Base-by-base conservation (phyloP, 2,797 vertebrate genomes). In the Acomys russatus region DNA sequence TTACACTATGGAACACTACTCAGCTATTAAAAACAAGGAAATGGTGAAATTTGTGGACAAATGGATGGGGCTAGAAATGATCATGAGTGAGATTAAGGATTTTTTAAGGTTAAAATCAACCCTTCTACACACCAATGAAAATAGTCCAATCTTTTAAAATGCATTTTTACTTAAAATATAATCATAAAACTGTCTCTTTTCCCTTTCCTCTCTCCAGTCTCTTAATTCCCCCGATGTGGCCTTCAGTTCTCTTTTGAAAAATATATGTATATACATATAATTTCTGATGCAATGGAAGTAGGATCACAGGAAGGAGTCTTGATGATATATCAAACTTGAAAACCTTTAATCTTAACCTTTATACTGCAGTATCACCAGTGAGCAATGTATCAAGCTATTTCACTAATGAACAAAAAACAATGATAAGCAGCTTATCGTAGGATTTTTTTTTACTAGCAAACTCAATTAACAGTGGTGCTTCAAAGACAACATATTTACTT, bases 321-420 rank as follows among this genome's bases (percentile, higher is more conserved):
- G 30, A 66, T 22, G 0, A 49, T 49, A 49, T 61, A 33, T 12
- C 61, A 17, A 84, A 9, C 17, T 9, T 33, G 44, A 84, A 20
- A 33, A 66, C 1, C 30, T 17, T 88, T 14, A 74, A 64, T 84
- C 91, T 61, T 54, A 54, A 92, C 90, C 25, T 64, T 90, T 85
- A 22, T 0, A 28, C 18, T 61, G 74, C 74, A 90, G 20, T 82
- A 88, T 73, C 38, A 92, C 68, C 38, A 94, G 2, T 73, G 28
- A 77, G 54, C 35, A n/a, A 93, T 22, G 15, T 49, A 71, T 30
- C 59, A 92, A 88, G 11, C 5, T 10, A 92, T 85, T 86, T 49
- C 44, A 20, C 59, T 83, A 76, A 35, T 64, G 51, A 92, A 86
- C 44, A 88, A 92, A 71, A 22, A 76, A 63, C 94, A 70, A 9